These are phyloP conservation scores for Teleopsis dalmanni DNA, from an alignment of 1,140 invertebrate species.

Conservation along the genomic window DNA sequence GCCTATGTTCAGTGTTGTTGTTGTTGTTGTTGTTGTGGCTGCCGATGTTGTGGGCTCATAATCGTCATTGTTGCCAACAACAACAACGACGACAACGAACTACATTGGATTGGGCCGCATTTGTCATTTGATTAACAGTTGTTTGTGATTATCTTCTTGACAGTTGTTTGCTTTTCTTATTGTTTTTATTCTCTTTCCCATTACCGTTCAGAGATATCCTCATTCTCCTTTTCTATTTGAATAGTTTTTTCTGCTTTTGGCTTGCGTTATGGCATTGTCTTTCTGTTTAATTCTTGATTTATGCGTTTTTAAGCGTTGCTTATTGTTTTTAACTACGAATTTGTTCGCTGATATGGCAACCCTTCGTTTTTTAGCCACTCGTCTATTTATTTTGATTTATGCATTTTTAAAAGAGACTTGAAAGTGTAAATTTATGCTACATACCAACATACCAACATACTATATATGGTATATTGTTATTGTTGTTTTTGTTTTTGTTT, in stretches of 20 bases:
- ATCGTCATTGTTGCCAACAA: not conserved
- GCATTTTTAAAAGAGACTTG: too few species aligned
- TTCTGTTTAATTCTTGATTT: slow-evolving; percentile 24
- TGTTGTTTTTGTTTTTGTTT: too few species aligned
- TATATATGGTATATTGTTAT: too few species aligned
- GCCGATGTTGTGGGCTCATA: too few species aligned
- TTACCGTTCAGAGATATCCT: not conserved
- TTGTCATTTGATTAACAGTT: slow-evolving; percentile 40
- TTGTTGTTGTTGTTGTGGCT: too few species aligned
- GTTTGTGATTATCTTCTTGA: slow-evolving; percentile 43
- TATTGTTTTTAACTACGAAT: slow-evolving; percentile 41
- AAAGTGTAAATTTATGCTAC: too few species aligned
- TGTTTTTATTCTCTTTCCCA: slow-evolving; percentile 22
- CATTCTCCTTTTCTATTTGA: slow-evolving; percentile 18
- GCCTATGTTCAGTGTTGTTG: too few species aligned
- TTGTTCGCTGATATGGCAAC: too few species aligned
- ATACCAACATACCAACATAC: too few species aligned
- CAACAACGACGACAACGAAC: slow-evolving; percentile 16
- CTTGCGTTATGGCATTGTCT: not conserved
- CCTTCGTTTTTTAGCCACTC: too few species aligned
- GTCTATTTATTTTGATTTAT: too few species aligned
- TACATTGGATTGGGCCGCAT: too few species aligned
- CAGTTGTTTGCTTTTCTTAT: slow-evolving; percentile 16
- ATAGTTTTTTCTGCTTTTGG: slow-evolving; percentile 14
- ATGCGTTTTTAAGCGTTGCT: slow-evolving; percentile 43